Conservation (phyloP, 2,888 invertebrate species). For the Xestoiulus laeticollis region DNA sequence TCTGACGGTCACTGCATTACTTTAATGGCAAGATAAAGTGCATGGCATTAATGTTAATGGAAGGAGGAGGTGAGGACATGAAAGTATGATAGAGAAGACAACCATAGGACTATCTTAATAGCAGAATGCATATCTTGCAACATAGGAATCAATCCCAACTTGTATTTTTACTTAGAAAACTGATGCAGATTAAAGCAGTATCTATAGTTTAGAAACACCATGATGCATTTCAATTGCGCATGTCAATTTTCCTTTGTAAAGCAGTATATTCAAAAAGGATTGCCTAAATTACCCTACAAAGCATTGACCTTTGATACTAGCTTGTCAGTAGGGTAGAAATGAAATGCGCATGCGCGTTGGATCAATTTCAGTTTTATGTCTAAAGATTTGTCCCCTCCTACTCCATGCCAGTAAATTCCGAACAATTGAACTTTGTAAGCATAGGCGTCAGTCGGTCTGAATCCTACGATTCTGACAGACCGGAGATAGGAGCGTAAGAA, state of each 20-base stretch:
- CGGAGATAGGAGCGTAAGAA: not conserved
- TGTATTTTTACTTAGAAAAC: not conserved
- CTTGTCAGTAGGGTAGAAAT: not conserved
- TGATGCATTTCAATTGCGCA: too few species aligned
- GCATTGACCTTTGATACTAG: too few species aligned
- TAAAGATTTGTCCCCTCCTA: not conserved
- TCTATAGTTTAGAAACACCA: too few species aligned
- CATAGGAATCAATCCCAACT: not conserved
- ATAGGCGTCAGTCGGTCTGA: not conserved
- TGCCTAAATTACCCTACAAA: too few species aligned
- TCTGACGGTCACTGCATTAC: conserved; percentile 24
- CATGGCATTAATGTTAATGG: conserved; percentile 25
- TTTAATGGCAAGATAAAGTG: conserved; percentile 15
- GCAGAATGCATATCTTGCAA: not conserved
- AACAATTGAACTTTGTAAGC: not conserved
- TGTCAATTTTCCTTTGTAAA: too few species aligned
- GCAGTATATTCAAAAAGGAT: too few species aligned
- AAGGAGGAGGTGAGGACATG: not conserved
- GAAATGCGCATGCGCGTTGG: not conserved
- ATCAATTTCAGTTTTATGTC: conserved; percentile 1
- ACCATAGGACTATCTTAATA: not conserved
- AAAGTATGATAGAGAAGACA: not conserved
- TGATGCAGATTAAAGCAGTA: not conserved
- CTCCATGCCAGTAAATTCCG: not conserved
- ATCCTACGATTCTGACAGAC: not conserved